Evolutionary conservation across 2,888 invertebrate genomes (phyloP), one percentile per base, ranked within the genome.

Genomic region (Caenorhabditis sulstoni): DNA sequence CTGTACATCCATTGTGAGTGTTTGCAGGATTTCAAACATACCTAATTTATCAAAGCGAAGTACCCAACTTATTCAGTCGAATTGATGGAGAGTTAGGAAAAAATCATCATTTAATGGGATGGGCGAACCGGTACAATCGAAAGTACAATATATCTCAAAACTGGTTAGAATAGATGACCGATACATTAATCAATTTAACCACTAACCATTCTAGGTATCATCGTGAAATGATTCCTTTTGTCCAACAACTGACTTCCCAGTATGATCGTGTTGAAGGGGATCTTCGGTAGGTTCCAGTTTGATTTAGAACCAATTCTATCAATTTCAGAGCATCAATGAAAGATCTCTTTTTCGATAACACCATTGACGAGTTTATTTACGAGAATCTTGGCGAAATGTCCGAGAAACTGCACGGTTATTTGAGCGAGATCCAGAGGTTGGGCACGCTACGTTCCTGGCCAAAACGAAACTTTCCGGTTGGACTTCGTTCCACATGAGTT

Each of bases 331-430:
- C 39, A 14, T 82, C 83, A 14, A 80, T 88, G 84, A 52, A 61
- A 35, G 65, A 67, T 16, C 57, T 86, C 11, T 88, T 86, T 68
- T 84, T 81, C 55, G 78, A 79, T 3, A 87, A 88, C 65, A 87
- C 86, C 0, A 79, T 86, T 39, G 88, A 88, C 37, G 88, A 88
- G 70, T 85, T 86, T 35, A 62, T 88, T 39, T 84, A 78, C 67
- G 82, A 78, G 49, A 79, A 77, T 44, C 68, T 84, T 7, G 83
- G 81, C 12, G 74, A 68, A 74, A 59, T 81, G 75, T 73, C 58
- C 47, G 73, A 82, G n/a, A 76, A 81, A 57, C 57, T 83, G 11
- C 64, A 78, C 12, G 64, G 61, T 11, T 70, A 75, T 58, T 11
- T 71, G 29, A 53, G 65, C 0, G 81, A 81, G 45, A 79, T 79